Evolutionary conservation across 1,140 invertebrate species (phyloP), one percentile per base, ranked within the genome.

Genomic region (Artemia franciscana): DNA sequence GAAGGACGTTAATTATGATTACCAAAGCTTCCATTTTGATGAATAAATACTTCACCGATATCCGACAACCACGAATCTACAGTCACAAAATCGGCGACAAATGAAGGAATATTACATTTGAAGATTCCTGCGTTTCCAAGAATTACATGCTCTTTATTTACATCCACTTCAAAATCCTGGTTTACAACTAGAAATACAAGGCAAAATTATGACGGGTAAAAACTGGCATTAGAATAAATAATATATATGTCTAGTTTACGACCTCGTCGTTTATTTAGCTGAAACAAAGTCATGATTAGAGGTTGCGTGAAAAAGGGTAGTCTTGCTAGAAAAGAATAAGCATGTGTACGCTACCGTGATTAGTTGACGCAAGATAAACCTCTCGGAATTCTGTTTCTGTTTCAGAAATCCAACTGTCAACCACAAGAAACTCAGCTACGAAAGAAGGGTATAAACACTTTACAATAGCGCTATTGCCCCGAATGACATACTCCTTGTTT

Each of bases 361-460:
- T 9, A 24, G 15, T 39, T 4, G 26, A 24, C 23, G 60, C 80
- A 27, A 12, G 26, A 69, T 81, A 82, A 71, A 78, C 79, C 68
- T 85, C 82, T 59, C 80, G 80, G 39, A 18, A 51, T 51, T 51
- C 39, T 18, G 39, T 51, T 68, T 84, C 83, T 67, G 82, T 77
- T 72, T 87, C 83, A 62, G 84, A 86, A 65, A 85, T 82, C 91
- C 91, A 95, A 7, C 85, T 84, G 24, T 88, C 78, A 65, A 94
- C 85, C 67, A 79, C 80, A 24, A 95, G 85, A 74, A 92, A 93
- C 75, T 93, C 88, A 57, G 86, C 85, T 58, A 93, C 87, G 73
- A 89, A 94, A 56, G 85, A 88, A 21, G 90, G 91, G 67, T 93
- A 85, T 69, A 84, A 83, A 75, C 91, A 95, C 74, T 89, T 90